Percentiles rank a stretch among this genome's conserved stretches.
These are phyloP conservation scores for Phlogophora meticulosa DNA, from an alignment of 2,888 invertebrate genomes.

Conservation along the genomic window DNA sequence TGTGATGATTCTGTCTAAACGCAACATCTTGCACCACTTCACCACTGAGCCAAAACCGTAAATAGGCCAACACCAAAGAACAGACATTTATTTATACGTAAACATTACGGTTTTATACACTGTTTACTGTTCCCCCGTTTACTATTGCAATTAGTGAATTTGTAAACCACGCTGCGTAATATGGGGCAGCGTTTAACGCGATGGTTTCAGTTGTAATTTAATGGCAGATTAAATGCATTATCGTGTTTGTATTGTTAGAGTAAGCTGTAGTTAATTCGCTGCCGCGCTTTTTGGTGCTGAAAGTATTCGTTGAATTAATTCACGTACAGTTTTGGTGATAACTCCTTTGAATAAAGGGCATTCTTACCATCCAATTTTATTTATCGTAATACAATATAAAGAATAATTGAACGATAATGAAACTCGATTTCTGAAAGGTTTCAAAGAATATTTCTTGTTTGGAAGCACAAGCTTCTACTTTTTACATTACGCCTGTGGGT, in stretches of 20 bases:
- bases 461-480: too few relatives aligned
- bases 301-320: too few relatives aligned
- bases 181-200: slow-evolving; percentile 28
- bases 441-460: too few relatives aligned
- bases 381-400: neutral
- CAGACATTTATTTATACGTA: slow-evolving; percentile 48
- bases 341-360: too few relatives aligned
- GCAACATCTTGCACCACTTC: slow-evolving; percentile 33
- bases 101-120: slow-evolving; percentile 56
- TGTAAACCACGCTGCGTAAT: slow-evolving; percentile 47
- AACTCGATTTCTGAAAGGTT: slow-evolving; percentile 10
- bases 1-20: slow-evolving; percentile 17
- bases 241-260: slow-evolving; percentile 42
- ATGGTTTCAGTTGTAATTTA: slow-evolving; percentile 45
- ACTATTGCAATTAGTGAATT: slow-evolving; percentile 59
- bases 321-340: too few relatives aligned
- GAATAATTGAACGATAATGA: neutral
- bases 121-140: slow-evolving; percentile 58
- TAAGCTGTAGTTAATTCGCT: slow-evolving; percentile 32
- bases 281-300: slow-evolving; percentile 9
- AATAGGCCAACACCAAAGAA: slow-evolving; percentile 52
- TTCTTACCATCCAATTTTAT: too few relatives aligned
- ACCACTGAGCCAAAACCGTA: slow-evolving; percentile 28
- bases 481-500: too few relatives aligned
- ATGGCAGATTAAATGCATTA: slow-evolving; percentile 57